Evolutionary conservation across 2,113 vertebrate genomes (phyloP).

Genomic region (Arvicanthis niloticus): DNA sequence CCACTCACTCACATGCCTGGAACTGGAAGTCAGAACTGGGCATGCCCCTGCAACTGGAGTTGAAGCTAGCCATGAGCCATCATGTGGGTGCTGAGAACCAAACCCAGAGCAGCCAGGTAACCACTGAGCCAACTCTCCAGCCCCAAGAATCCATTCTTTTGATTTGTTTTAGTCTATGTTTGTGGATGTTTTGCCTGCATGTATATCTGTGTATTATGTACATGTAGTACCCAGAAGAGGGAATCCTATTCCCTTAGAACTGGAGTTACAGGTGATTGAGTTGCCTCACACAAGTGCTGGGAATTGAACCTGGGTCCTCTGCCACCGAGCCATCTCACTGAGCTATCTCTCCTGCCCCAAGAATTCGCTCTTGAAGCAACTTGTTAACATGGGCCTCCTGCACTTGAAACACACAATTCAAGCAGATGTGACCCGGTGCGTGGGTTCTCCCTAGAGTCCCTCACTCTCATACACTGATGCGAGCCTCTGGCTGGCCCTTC

Average conservation of each 20-base stretch:
- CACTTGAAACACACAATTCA: neutral
- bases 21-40: neutral
- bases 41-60: neutral
- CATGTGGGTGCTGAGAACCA: neutral
- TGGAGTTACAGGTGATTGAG: too few species aligned
- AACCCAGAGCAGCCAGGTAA: neutral
- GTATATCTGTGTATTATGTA: neutral
- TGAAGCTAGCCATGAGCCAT: too few species aligned
- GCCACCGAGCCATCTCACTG: neutral
- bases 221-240: neutral
- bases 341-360: neutral
- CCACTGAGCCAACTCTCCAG: neutral
- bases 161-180: neutral
- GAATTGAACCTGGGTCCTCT: too few species aligned
- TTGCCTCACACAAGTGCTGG: too few species aligned
- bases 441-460: too few species aligned
- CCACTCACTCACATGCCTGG: neutral
- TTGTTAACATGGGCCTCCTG: neutral
- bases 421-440: accelerated
- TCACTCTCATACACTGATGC: neutral
- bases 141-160: neutral
- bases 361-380: neutral
- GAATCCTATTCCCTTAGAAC: neutral
- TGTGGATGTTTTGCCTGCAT: neutral
- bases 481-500: neutral